Conservation (phyloP, 2,113 vertebrate genomes). For the Heteronetta atricapilla region DNA sequence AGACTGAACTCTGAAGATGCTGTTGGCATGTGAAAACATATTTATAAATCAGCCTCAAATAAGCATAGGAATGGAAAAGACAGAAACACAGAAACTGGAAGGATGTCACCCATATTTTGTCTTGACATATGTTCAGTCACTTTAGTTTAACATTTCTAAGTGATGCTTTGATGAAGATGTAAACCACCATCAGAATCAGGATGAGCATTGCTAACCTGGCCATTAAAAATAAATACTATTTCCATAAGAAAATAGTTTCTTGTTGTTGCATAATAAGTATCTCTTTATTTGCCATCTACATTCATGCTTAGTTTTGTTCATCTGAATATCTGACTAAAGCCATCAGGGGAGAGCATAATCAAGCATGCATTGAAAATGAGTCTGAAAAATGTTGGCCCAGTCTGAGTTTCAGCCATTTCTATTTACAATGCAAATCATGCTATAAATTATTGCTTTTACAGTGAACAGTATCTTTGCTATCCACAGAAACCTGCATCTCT, state of each 20-base stretch:
- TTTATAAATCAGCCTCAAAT: background rate
- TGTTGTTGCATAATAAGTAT: background rate
- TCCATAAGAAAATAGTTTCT: background rate
- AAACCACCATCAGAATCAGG: too few species aligned
- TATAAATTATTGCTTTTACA: background rate
- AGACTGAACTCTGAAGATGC: background rate
- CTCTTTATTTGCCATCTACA: background rate
- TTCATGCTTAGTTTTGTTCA: background rate
- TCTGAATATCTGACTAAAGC: background rate
- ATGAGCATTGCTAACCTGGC: background rate
- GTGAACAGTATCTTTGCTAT: background rate
- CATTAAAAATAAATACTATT: background rate
- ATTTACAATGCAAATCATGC: background rate
- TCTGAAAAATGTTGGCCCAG: background rate
- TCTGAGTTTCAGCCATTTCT: background rate
- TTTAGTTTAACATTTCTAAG: background rate
- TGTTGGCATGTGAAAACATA: background rate
- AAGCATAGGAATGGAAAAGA: background rate
- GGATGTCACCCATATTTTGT: background rate
- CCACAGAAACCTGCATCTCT: background rate
- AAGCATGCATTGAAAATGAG: background rate
- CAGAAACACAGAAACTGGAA: background rate
- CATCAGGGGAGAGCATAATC: background rate
- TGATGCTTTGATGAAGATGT: background rate
- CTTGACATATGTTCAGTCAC: background rate